Percentiles rank a stretch among this genome's conserved stretches.
phyloP scores from a whole-genome alignment of 2,797 vertebrate species.

The Melanotaenia trifasciata region DNA sequence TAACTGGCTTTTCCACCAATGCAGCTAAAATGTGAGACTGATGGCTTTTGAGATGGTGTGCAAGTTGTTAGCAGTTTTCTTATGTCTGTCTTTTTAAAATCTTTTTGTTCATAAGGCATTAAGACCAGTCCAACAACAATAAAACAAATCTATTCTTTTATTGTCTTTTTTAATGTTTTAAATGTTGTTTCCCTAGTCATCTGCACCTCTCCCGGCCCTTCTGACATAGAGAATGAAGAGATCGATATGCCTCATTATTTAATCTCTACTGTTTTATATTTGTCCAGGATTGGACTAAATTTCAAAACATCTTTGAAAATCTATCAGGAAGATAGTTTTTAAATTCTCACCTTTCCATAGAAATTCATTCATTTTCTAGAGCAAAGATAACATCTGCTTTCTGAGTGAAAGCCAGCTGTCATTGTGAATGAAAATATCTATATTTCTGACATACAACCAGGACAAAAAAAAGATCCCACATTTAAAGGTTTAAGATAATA shows the following conservation, averaged over 20 bases:
- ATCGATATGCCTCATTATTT: too few species aligned
- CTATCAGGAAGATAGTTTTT: not conserved
- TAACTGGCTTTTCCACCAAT: not conserved
- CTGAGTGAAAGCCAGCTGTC: not conserved
- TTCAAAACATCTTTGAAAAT: not conserved
- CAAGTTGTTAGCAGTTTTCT: not conserved
- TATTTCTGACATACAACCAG: too few species aligned
- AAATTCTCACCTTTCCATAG: not conserved
- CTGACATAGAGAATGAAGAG: too few species aligned
- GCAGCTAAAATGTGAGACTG: not conserved
- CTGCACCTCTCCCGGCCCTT: too few species aligned
- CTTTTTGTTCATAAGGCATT: not conserved
- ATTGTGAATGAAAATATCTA: too few species aligned
- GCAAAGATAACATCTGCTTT: too few species aligned
- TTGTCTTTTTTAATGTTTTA: not conserved
- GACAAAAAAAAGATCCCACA: not conserved
- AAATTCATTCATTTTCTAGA: not conserved
- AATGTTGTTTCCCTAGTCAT: not conserved
- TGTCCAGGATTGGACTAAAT: too few species aligned
- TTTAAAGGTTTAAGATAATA: not conserved
- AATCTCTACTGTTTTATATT: too few species aligned
- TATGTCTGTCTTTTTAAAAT: not conserved
- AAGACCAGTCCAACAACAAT: not conserved
- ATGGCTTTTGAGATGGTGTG: not conserved
- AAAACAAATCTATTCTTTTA: not conserved